These are phyloP conservation scores for Mormyrus iriodes DNA, from an alignment of 2,113 vertebrate genomes.

Conservation along the genomic window DNA sequence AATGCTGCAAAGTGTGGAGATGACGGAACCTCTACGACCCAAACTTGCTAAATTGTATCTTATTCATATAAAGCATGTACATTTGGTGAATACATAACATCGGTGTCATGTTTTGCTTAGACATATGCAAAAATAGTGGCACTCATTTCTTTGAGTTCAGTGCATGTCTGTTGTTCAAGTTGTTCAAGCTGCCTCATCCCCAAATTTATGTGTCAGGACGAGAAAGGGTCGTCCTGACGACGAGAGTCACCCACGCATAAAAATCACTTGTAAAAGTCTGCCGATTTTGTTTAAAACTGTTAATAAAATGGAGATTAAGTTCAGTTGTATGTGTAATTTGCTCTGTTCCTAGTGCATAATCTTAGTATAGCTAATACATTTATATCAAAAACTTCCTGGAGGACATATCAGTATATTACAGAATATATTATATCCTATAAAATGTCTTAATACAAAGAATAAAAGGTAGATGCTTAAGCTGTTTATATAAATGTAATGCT, in stretches of 20 bases:
- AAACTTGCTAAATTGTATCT: neutral
- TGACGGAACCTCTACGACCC: neutral
- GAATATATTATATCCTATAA: neutral
- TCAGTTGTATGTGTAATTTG: neutral
- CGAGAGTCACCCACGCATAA: neutral
- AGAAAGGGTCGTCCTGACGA: neutral
- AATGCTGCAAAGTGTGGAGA: neutral
- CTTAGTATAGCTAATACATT: neutral
- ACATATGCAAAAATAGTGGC: neutral
- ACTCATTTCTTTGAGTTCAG: neutral
- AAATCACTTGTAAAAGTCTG: neutral
- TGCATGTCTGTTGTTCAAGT: neutral
- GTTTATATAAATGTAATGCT: neutral
- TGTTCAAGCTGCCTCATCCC: neutral
- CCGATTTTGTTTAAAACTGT: neutral
- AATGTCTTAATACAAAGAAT: neutral
- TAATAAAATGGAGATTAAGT: neutral
- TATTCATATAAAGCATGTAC: neutral
- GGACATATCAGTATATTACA: neutral
- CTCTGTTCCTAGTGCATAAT: neutral
- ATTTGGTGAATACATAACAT: neutral
- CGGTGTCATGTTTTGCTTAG: neutral
- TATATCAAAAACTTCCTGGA: neutral
- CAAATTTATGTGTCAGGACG: neutral
- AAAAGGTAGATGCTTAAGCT: neutral